Conservation (phyloP, 2,888 invertebrate species). For the Drosophila buzzatii region DNA sequence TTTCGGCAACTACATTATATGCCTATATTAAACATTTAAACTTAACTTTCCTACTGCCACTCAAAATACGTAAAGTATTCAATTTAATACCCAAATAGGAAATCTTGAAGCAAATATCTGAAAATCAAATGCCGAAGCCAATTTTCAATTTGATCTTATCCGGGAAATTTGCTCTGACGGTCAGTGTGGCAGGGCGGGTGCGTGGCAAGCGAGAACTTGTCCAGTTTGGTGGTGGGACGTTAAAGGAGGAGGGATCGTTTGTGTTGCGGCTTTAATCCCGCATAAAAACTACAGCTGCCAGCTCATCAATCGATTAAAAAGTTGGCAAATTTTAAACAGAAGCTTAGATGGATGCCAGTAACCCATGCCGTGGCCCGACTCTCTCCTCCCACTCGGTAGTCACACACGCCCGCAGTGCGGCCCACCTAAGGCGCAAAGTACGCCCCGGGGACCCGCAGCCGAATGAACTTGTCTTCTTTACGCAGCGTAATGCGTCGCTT, state of each 20-base stretch:
- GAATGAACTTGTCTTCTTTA: conserved; percentile 31
- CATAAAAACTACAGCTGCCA: conserved; percentile 65
- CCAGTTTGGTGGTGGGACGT: background rate
- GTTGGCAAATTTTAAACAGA: conserved; percentile 54
- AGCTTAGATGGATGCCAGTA: conserved; percentile 15
- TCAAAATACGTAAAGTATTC: conserved; percentile 25
- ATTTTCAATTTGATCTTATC: conserved; percentile 77
- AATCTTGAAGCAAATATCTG: conserved; percentile 32
- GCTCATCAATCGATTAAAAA: conserved; percentile 78
- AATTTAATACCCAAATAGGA: conserved; percentile 22
- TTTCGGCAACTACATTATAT: no score
- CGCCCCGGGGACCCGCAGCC: conserved; percentile 71
- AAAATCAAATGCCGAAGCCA: conserved; percentile 34
- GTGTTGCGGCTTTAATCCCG: conserved; percentile 56
- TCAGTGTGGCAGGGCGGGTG: background rate
- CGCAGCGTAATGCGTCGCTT: conserved; percentile 66
- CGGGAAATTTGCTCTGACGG: conserved; percentile 3
- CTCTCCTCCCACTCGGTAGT: background rate
- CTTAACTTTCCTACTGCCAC: background rate
- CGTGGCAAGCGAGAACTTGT: background rate
- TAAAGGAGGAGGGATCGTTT: background rate
- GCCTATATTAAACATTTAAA: background rate
- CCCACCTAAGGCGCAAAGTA: conserved; percentile 47
- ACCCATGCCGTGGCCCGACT: background rate
- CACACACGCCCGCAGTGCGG: conserved; percentile 2